These are phyloP conservation scores for Danionella dracula DNA, from an alignment of 2,797 vertebrate genomes.

Conservation along the genomic window DNA sequence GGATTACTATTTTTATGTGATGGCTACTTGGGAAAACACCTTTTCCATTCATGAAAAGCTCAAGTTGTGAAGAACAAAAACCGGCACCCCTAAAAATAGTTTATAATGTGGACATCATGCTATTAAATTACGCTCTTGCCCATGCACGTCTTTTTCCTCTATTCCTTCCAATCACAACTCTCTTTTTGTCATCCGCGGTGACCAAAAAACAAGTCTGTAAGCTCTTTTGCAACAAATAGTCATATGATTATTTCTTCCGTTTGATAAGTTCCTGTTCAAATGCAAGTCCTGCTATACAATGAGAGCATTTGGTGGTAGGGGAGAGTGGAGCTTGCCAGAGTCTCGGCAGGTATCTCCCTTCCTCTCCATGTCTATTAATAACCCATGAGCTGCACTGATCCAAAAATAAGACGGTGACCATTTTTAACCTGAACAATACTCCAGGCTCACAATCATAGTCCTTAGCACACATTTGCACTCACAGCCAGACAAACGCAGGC, in stretches of 20 bases:
- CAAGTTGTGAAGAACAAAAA: slow-evolving; percentile 54
- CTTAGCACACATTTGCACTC: slow-evolving; percentile 33
- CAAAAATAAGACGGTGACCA: slow-evolving; percentile 73
- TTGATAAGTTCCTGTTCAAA: neutral
- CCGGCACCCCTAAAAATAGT: slow-evolving; percentile 53
- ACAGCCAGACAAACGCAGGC: slow-evolving; percentile 29
- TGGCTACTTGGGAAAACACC: too few species aligned
- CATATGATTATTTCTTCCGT: slow-evolving; percentile 3
- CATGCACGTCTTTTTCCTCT: neutral
- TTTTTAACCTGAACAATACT: slow-evolving; percentile 64
- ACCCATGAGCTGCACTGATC: slow-evolving; percentile 55
- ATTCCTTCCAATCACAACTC: neutral
- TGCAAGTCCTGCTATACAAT: neutral
- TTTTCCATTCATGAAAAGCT: neutral
- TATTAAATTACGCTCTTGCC: slow-evolving; percentile 17
- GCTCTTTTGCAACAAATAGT: neutral
- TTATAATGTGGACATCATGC: slow-evolving; percentile 12
- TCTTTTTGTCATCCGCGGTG: neutral
- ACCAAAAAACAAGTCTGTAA: neutral
- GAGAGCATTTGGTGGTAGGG: slow-evolving; percentile 7
- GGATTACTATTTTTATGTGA: too few species aligned
- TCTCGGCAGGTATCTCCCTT: slow-evolving; percentile 48
- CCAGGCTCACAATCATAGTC: slow-evolving; percentile 35
- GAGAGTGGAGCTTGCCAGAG: slow-evolving; percentile 39
- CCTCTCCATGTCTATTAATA: slow-evolving; percentile 74